Evolutionary conservation across 2,888 invertebrate species (phyloP).

Genomic region (Nebria brevicollis): DNA sequence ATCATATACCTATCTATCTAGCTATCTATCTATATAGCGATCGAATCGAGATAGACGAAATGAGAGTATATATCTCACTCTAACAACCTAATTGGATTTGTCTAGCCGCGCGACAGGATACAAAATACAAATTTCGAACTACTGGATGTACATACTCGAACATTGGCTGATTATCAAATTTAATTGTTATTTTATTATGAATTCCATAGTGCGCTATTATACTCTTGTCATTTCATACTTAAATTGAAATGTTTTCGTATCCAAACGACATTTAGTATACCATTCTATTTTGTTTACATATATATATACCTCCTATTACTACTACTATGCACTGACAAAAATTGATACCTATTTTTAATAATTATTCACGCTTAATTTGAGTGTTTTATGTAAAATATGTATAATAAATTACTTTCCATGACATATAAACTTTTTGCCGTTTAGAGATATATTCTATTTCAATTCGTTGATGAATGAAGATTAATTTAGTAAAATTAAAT

Average conservation of each 20-base stretch:
- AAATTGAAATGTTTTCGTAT: slow-evolving; percentile 26
- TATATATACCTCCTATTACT: too few relatives aligned
- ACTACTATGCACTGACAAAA: not conserved
- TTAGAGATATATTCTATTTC: too few relatives aligned
- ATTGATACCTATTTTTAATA: too few relatives aligned
- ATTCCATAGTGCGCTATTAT: slow-evolving; percentile 43
- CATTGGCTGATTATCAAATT: not conserved
- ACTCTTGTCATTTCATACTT: slow-evolving; percentile 14
- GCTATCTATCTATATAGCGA: too few relatives aligned
- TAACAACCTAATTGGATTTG: not conserved
- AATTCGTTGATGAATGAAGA: too few relatives aligned
- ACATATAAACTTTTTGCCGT: too few relatives aligned
- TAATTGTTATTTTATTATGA: slow-evolving; percentile 37
- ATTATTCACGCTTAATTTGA: too few relatives aligned
- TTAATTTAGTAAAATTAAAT: too few relatives aligned
- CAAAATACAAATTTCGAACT: not conserved
- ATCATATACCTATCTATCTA: not conserved
- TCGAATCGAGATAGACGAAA: not conserved
- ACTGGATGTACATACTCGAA: slow-evolving; percentile 3
- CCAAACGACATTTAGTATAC: slow-evolving; percentile 36
- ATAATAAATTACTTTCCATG: too few relatives aligned
- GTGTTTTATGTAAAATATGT: too few relatives aligned
- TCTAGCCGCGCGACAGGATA: not conserved
- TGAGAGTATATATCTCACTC: not conserved
- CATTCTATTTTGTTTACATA: slow-evolving; percentile 19